Percentiles rank a stretch among this genome's conserved stretches.
phyloP scores from a whole-genome alignment of 92 coral and sea anemone species.

The Parazoanthus atlanticus region DNA sequence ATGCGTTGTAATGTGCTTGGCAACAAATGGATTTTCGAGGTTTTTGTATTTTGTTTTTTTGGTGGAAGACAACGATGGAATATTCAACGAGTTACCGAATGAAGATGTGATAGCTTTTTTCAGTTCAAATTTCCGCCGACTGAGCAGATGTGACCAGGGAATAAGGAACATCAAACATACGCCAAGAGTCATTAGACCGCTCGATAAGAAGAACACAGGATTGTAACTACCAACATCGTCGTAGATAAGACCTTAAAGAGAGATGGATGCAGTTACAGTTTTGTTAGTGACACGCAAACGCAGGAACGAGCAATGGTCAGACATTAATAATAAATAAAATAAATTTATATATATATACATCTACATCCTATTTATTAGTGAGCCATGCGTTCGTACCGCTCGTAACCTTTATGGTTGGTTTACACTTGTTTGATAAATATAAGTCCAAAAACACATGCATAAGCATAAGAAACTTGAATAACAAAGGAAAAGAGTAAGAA shows the following conservation, averaged over 20 bases:
- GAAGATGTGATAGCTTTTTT: not conserved
- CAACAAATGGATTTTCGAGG: not conserved
- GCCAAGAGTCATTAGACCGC: constrained; percentile 74
- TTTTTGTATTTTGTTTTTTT: not conserved
- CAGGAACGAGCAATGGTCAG: not conserved
- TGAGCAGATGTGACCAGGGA: constrained; percentile 45
- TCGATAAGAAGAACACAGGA: constrained; percentile 74
- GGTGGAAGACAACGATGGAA: no score
- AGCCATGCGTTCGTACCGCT: no score
- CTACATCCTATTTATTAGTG: no score
- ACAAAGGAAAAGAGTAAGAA: no score
- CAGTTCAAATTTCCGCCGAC: not conserved
- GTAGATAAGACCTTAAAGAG: constrained; percentile 70
- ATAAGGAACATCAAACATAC: constrained; percentile 79
- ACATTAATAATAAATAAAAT: not conserved
- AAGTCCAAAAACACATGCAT: no score
- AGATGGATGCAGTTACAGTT: not conserved
- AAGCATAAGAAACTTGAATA: no score
- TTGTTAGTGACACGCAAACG: no score
- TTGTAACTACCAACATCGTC: constrained; percentile 81
- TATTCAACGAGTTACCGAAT: not conserved
- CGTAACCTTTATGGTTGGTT: no score
- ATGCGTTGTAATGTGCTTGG: not conserved
- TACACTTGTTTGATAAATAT: no score
- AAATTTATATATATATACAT: no score